Evolutionary conservation across 2,797 vertebrate genomes (phyloP), one percentile per base, ranked within the genome.

Genomic region (Darevskia nairensis): DNA sequence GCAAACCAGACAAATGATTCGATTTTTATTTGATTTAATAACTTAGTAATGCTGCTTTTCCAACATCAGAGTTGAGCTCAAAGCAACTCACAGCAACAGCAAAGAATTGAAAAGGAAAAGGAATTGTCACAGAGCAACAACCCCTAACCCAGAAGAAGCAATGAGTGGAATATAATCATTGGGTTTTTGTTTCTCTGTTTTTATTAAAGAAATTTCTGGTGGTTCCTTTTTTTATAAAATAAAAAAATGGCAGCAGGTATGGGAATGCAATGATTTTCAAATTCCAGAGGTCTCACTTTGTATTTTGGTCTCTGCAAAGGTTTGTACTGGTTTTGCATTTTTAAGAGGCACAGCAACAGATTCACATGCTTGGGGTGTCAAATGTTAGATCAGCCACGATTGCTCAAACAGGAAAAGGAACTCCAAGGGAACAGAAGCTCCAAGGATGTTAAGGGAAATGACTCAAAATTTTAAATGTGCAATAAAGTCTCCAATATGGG

Each of bases 261-360:
- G 8, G 55, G 71, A 32, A 32, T 44, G 29, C 21, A 64, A 25
- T 13, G 27, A 21, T n/a, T 80, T 87, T 74, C 35, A 81, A 64
- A 19, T 39, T 29, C 19, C 25, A n/a, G 17, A 6, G 19, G 19
- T 81, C 68, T 75, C 41, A 39, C 29, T 50, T 75, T 76, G 78
- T 75, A n/a, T 76, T 23, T 44, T 76, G 71, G 32, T 35, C 72
- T 77, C 84, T 82, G 44, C 72, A 85, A 86, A 69, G 15, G 27
- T 84, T 88, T 59, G 35, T 44, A 25, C 21, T 46, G 46, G 32
- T 32, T 88, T 84, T 84, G 46, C 64, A 79, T 79, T 88, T 59
- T 79, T 55, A 88, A 69, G 77, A 71, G 46, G 64, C 17, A 19
- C 19, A 55, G 44, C 27, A 66, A 27, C 39, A 69, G 66, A 79